Conservation (phyloP, 2,113 vertebrate species). For the Ciconia stormi region DNA sequence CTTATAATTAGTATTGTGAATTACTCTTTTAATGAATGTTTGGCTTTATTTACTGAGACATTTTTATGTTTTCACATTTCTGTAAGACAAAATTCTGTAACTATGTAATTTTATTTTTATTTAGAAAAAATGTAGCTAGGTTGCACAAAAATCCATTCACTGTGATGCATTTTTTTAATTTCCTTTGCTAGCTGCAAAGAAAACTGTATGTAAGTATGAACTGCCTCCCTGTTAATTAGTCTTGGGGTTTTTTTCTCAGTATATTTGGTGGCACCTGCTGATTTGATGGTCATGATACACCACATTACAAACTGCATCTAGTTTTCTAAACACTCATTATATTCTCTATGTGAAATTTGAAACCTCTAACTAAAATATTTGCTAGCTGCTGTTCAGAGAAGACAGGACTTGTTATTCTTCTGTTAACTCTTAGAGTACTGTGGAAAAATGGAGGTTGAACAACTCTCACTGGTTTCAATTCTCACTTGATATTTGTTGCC, state of each 20-base stretch:
- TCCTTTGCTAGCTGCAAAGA: background rate
- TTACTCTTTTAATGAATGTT: background rate
- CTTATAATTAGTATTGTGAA: background rate
- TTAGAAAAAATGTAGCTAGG: background rate
- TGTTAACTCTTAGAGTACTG: background rate
- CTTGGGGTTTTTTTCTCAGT: background rate
- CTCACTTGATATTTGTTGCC: background rate
- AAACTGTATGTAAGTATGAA: background rate
- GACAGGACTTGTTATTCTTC: background rate
- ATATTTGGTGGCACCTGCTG: background rate
- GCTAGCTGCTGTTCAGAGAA: background rate
- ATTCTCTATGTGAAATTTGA: background rate
- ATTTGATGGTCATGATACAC: background rate
- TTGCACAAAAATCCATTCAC: background rate
- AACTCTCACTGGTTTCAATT: background rate
- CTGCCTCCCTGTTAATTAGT: background rate
- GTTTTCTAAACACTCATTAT: background rate
- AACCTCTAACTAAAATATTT: background rate
- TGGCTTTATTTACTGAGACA: background rate
- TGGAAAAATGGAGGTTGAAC: background rate
- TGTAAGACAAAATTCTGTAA: background rate
- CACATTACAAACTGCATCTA: background rate
- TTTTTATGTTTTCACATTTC: background rate
- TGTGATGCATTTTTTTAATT: background rate
- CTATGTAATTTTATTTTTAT: background rate